Evolutionary conservation across 1,140 invertebrate genomes (phyloP).

Genomic region (Drosophila kanapiae): DNA sequence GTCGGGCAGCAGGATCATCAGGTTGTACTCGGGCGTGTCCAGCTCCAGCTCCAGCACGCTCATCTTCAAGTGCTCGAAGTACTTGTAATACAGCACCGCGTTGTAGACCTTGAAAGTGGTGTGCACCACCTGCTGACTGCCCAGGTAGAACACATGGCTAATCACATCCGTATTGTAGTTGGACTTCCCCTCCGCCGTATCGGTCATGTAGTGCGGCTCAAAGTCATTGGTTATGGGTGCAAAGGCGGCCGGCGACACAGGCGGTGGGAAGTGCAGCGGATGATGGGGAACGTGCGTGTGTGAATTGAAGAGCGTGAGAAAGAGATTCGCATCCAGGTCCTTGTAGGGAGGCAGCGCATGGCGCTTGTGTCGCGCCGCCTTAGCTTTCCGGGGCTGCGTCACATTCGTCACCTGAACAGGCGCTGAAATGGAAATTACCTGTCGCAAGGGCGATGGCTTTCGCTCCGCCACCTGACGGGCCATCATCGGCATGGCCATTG

Average conservation of each 20-base stretch:
- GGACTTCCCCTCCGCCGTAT: conserved; percentile 59
- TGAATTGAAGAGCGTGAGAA: conserved; percentile 69
- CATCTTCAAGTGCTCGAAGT: conserved; percentile 89
- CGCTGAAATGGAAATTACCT: conserved; percentile 45
- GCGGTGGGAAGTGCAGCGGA: conserved; percentile 39
- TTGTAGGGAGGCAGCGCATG: conserved; percentile 67
- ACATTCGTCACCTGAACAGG: conserved; percentile 12
- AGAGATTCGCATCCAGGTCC: conserved; percentile 75
- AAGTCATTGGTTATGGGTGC: conserved; percentile 72
- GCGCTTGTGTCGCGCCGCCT: conserved; percentile 60
- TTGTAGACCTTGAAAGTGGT: conserved; percentile 89
- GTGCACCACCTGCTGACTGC: conserved; percentile 83
- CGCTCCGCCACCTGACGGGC: conserved; percentile 56
- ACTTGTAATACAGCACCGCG: conserved; percentile 90
- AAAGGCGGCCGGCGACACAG: conserved; percentile 53
- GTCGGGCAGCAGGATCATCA: conserved; percentile 87
- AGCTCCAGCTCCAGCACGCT: conserved; percentile 91
- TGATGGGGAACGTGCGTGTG: conserved; percentile 53
- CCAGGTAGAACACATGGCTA: conserved; percentile 81
- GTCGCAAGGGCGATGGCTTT: conserved; percentile 17
- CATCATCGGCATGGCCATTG: conserved; percentile 64
- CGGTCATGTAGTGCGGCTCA: conserved; percentile 61
- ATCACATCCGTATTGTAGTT: conserved; percentile 83
- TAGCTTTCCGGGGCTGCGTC: conserved; percentile 28
- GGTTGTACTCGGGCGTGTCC: conserved; percentile 89